A percentile compares a stretch with the other conserved stretches of the same genome.
Evolutionary conservation across 2,113 vertebrate genomes (phyloP).

Genomic region (Ciconia boyciana): DNA sequence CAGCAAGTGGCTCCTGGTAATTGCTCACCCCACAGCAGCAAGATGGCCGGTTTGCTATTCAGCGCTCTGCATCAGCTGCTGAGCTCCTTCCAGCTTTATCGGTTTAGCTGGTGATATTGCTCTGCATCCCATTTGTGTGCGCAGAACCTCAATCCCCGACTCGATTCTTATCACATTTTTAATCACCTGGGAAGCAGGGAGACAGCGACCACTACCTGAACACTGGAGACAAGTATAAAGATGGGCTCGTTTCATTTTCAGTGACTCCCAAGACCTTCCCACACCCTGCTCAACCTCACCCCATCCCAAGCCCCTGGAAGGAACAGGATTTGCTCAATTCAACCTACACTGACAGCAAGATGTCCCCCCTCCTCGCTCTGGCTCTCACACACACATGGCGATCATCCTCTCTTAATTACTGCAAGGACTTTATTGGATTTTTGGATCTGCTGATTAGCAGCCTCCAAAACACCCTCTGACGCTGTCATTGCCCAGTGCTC

Average conservation of each 20-base stretch:
- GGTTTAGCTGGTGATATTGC: background rate
- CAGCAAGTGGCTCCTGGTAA: background rate
- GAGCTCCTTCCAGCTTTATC: background rate
- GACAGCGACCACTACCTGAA: fast-evolving
- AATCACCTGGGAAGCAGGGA: background rate
- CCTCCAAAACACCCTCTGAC: background rate
- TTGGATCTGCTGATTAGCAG: background rate
- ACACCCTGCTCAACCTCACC: fast-evolving
- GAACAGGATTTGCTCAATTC: background rate
- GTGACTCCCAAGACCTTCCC: background rate
- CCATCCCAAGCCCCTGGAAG: background rate
- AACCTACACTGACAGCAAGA: background rate
- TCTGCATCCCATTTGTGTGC: background rate
- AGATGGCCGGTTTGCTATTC: background rate
- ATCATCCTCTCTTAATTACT: background rate
- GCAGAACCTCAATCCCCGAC: background rate
- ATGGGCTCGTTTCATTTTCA: background rate
- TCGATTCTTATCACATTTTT: background rate
- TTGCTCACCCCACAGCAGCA: background rate
- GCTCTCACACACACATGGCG: background rate
- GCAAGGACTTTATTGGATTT: background rate
- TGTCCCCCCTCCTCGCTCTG: background rate
- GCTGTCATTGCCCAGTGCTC: background rate
- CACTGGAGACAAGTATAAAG: background rate
- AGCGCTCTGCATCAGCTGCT: background rate